Base-by-base conservation (phyloP, 2,888 invertebrate species). In the Trichogramma dendrolimi region DNA sequence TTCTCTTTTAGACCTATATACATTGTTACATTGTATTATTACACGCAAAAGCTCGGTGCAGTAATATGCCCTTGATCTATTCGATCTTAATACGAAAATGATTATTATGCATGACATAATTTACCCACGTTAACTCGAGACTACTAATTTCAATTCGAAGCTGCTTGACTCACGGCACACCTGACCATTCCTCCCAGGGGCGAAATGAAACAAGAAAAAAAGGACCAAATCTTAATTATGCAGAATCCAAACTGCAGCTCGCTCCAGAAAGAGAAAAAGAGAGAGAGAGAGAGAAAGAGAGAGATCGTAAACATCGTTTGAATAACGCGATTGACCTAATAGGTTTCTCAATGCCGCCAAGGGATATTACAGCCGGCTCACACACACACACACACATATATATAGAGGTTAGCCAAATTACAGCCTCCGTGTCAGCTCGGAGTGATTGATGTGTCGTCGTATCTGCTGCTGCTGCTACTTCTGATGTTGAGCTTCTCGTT, bases 351-450 rank as follows among this genome's bases (percentile, higher is more conserved):
- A 27, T 27, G 27, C 27, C 27, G 27, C 27, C 27, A 56, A 55
- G 49, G 55, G 47, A 49, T 54, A 43, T 46, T 27, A 27, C 27
- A 3, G 27, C 27, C 3, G 27, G 27, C 27, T 27, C 27, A 27
- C 27, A 27, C 27, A 27, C 14, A 27, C 27, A 27, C 14, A 14
- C 27, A 27, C 27, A 27, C 27, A 27, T 27, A 62, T 57, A 59
- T 68, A 66, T 67, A 58, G 64, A 70, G 74, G 73, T 77, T 75
- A 75, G 76, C 76, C 75, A 78, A 78, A 78, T 78, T 78, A 78
- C 77, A 78, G 77, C 77, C 74, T 77, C 75, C 75, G 72, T 72
- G 78, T 78, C 78, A 77, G 77, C 68, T 52, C 66, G 67, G 69
- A 71, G 71, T 78, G 78, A 78, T 78, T 77, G 78, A 78, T 78